Evolutionary conservation across 1,140 invertebrate genomes (phyloP).

Genomic region (Drosophila melanogaster): Release_6_plus_ISO1_MT NT_033779.5:8846001-8846500

Average conservation of each 20-base stretch:
- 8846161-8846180: conserved; percentile 60
- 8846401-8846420: neutral
- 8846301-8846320: conserved; percentile 18
- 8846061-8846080: neutral
- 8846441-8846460: too few relatives aligned
- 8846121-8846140: conserved; percentile 21
- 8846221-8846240: conserved; percentile 55
- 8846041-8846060: neutral
- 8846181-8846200: conserved; percentile 63
- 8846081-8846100: conserved; percentile 41
- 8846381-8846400: neutral
- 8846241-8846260: conserved; percentile 58
- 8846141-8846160: conserved; percentile 27
- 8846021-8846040: neutral
- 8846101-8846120: conserved; percentile 23
- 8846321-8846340: neutral
- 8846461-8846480: too few relatives aligned
- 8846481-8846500: too few relatives aligned
- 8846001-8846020: neutral
- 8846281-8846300: conserved; percentile 39
- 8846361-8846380: neutral
- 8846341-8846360: conserved; percentile 18
- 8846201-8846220: conserved; percentile 42
- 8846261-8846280: conserved; percentile 59
- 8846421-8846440: neutral